Base-by-base conservation (phyloP, 2,888 invertebrate genomes). In the Epinotia brunnichana region DNA sequence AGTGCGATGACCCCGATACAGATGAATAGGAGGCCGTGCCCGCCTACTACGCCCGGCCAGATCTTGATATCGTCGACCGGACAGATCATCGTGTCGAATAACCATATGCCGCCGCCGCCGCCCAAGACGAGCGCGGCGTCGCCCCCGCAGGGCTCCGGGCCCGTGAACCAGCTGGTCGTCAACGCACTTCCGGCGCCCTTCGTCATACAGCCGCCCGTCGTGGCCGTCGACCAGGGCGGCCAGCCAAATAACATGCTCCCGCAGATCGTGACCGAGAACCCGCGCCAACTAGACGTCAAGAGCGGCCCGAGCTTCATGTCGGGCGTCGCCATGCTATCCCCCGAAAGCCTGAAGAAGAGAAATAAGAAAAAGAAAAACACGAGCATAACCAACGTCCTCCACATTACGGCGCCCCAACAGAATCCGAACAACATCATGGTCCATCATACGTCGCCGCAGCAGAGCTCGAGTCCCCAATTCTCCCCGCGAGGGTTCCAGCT, bases 121-220 rank as follows among this genome's bases (percentile, higher is more conserved):
- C 95, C 95, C 1, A 94, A 94, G 76, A 85, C 86, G 88, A 0
- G 94, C 94, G 88, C 94, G 0, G 92, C 95, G 90, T 95, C 96
- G 2, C 94, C 95, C 0, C 89, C 95, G 62, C 95, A 95, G 5
- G 94, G 94, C 0, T 94, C 95, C 0, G 94, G 94, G n/a, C 93
- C 95, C 19, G 93, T 96, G 2, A 96, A 96, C 39, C 96, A 95
- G 82, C 96, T 97, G 0, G 94, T 98, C 5, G 96, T 98, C 1
- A 97, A 97, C 82, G 95, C 97, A 0, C 89, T 97, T 75, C 96
- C 96, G 63, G 94, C 96, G 19, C 97, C 97, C 0, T 96, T 97
- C 78, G 95, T 97, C 7, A 94, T 97, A 57, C 97, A 97, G 81
- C 96, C 96, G 0, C 95, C 96, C 2, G 95, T 96, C 77, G 95